Evolutionary conservation across 2,113 vertebrate genomes (phyloP).

Genomic region (Oceanodroma tethys): DNA sequence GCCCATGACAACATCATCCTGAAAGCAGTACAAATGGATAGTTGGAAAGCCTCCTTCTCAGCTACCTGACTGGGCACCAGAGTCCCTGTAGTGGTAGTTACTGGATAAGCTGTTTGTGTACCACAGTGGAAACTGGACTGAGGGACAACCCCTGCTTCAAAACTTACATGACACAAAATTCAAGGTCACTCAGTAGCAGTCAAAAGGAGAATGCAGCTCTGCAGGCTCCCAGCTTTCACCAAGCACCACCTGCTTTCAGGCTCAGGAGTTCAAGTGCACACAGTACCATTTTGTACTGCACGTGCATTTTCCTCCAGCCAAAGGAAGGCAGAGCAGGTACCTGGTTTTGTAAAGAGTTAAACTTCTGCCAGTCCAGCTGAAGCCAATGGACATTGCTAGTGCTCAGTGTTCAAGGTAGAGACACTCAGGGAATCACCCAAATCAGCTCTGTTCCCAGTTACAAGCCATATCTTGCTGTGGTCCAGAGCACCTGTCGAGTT

Average conservation of each 20-base stretch:
- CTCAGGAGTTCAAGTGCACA: neutral
- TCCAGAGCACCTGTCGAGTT: neutral
- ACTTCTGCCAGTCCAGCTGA: neutral
- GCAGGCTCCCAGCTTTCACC: neutral
- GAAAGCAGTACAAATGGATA: neutral
- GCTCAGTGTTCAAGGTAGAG: neutral
- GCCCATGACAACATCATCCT: slow-evolving; percentile 65
- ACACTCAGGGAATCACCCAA: neutral
- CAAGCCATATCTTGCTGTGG: neutral
- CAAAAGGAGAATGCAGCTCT: neutral
- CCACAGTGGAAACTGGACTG: neutral
- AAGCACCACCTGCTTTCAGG: neutral
- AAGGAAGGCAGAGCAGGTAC: neutral
- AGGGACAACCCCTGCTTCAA: neutral
- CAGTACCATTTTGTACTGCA: neutral
- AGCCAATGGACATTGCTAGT: neutral
- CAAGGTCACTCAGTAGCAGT: neutral
- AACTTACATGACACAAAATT: neutral
- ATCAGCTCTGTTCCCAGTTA: neutral
- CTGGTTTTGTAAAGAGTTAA: neutral
- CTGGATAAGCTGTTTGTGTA: neutral
- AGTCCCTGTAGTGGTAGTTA: neutral
- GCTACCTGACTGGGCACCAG: neutral
- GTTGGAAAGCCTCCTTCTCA: neutral
- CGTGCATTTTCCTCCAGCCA: neutral